A percentile compares a stretch with the other conserved stretches of the same genome.
These are phyloP conservation scores for Notoglanidium macrostoma DNA, from an alignment of 2,797 vertebrate genomes.

Conservation along the genomic window DNA sequence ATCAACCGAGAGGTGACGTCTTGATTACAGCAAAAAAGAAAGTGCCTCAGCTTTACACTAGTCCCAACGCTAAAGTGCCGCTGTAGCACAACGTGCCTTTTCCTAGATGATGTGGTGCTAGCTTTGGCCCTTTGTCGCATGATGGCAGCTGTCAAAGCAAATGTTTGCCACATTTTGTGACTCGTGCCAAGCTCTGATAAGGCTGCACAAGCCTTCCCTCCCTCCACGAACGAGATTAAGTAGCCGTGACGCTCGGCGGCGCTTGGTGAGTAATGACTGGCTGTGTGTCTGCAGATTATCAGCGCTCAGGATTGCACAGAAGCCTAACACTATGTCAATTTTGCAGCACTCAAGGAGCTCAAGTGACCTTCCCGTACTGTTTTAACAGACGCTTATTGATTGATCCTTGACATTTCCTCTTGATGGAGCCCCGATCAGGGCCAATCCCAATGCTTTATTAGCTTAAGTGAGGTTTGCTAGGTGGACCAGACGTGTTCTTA, in stretches of 20 bases:
- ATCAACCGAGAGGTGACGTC: not conserved
- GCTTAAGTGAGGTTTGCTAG: not conserved
- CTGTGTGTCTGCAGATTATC: conserved; percentile 14
- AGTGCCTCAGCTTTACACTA: not conserved
- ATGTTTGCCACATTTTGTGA: conserved; percentile 25
- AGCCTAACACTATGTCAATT: not conserved
- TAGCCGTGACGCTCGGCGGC: not conserved
- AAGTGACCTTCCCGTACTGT: conserved; percentile 14
- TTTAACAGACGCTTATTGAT: not conserved
- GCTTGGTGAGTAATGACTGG: conserved; percentile 7
- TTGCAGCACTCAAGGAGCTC: conserved; percentile 6
- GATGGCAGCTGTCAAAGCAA: conserved; percentile 39
- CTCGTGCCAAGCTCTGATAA: conserved; percentile 62
- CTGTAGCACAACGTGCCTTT: not conserved
- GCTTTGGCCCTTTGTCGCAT: not conserved
- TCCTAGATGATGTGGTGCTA: not conserved
- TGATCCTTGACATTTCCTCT: conserved; percentile 12
- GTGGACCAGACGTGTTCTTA: not conserved
- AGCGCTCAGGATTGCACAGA: conserved; percentile 8
- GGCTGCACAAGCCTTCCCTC: conserved; percentile 40
- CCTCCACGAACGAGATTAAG: conserved; percentile 31
- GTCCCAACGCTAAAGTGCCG: too few relatives aligned
- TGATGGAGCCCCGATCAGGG: not conserved
- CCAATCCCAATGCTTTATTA: not conserved
- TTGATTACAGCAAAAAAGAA: not conserved